Evolutionary conservation across 2,113 vertebrate genomes (phyloP).

Genomic region (Rhynchomys soricoides): DNA sequence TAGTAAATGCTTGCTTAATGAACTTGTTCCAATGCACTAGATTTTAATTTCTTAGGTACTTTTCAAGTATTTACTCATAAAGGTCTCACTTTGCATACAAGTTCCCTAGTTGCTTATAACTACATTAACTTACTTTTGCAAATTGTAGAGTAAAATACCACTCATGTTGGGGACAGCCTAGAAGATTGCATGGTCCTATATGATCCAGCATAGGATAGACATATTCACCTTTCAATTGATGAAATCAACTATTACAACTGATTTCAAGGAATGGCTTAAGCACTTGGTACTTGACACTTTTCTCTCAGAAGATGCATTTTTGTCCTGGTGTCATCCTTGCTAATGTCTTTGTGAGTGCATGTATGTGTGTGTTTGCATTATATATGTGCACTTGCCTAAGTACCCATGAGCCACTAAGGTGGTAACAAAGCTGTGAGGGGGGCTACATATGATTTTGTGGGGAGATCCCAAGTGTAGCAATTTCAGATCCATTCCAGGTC

Average conservation of each 20-base stretch:
- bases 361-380: neutral
- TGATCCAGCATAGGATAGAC: neutral
- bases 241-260: neutral
- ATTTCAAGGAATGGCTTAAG: neutral
- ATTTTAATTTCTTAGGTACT: slow-evolving; percentile 44
- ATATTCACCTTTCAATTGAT: neutral
- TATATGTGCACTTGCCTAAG: accelerated
- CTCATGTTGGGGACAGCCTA: neutral
- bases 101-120: neutral
- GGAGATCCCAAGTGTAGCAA: neutral
- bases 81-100: neutral
- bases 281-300: neutral
- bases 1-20: neutral
- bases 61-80: slow-evolving; percentile 31
- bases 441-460: neutral
- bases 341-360: neutral
- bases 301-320: neutral
- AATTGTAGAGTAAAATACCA: neutral
- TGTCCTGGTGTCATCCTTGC: neutral
- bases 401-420: neutral
- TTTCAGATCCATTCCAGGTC: slow-evolving; percentile 18
- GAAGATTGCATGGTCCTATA: neutral
- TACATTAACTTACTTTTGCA: neutral
- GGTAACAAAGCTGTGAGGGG: neutral
- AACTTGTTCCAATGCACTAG: neutral